Percentiles rank a stretch among this genome's conserved stretches.
Evolutionary conservation across 2,113 vertebrate genomes (phyloP).

Genomic region (Theristicus caerulescens): DNA sequence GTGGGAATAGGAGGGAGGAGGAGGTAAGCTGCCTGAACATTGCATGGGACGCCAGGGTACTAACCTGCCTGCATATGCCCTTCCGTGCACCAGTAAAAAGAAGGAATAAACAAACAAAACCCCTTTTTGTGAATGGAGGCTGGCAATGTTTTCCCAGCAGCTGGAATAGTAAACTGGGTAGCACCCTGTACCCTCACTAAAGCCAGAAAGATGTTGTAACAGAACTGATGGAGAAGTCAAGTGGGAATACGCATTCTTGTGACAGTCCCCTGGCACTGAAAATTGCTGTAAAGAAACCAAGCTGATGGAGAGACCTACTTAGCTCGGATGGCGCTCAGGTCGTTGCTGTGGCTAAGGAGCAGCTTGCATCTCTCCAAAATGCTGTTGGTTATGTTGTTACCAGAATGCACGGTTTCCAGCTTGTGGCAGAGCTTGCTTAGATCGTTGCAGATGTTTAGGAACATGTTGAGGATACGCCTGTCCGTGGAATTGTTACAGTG

Average conservation of each 20-base stretch:
- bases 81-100: not conserved
- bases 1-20: not conserved
- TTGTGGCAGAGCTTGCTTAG: constrained; percentile 66
- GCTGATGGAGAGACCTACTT: constrained; percentile 65
- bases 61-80: not conserved
- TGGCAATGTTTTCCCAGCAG: not conserved
- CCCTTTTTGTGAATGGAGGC: not conserved
- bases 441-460: constrained; percentile 75
- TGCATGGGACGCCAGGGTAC: not conserved
- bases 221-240: not conserved
- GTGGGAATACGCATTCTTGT: not conserved
- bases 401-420: constrained; percentile 48
- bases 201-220: not conserved
- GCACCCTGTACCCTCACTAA: not conserved
- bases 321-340: constrained; percentile 76
- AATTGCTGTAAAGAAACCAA: not conserved
- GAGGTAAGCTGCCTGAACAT: not conserved
- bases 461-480: constrained; percentile 73
- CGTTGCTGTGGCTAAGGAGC: constrained; percentile 74
- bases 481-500: constrained; percentile 78
- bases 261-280: not conserved
- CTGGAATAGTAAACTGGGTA: not conserved
- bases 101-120: not conserved
- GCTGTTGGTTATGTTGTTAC: not conserved
- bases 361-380: constrained; percentile 74